A percentile compares a stretch with the other conserved stretches of the same genome.
phyloP scores from a whole-genome alignment of 2,888 invertebrate species.

The Torymus texanus region DNA sequence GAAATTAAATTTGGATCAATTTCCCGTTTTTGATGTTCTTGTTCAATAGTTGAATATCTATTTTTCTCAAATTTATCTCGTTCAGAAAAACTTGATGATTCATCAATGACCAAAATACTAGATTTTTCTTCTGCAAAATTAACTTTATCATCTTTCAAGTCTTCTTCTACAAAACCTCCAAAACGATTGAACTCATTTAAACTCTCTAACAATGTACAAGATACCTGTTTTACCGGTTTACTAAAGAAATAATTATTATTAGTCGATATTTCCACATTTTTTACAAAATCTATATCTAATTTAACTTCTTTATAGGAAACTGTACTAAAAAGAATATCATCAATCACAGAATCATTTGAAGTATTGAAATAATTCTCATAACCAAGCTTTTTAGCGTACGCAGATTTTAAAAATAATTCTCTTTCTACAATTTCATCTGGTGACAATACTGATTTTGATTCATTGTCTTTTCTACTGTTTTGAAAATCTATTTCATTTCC shows the following conservation, averaged over 20 bases:
- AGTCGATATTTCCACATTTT: not conserved
- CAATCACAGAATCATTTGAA: slow-evolving; percentile 52
- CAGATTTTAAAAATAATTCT: slow-evolving; percentile 45
- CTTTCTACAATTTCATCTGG: slow-evolving; percentile 46
- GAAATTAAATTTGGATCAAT: slow-evolving; percentile 27
- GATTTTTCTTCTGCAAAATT: not conserved
- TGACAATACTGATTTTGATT: slow-evolving; percentile 26
- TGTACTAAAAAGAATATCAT: slow-evolving; percentile 50
- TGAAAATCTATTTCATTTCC: slow-evolving; percentile 47
- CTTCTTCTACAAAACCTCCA: slow-evolving; percentile 50
- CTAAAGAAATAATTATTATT: slow-evolving; percentile 5
- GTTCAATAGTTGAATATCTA: not conserved
- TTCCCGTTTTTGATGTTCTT: not conserved
- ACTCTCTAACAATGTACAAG: slow-evolving; percentile 52
- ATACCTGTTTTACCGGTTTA: slow-evolving; percentile 33
- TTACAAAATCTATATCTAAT: slow-evolving; percentile 34
- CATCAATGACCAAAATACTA: not conserved
- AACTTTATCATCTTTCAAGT: slow-evolving; percentile 2
- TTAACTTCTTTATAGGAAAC: slow-evolving; percentile 33
- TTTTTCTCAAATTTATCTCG: slow-evolving; percentile 1
- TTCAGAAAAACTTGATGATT: slow-evolving; percentile 5
- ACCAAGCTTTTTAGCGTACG: slow-evolving; percentile 44
- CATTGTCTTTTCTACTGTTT: slow-evolving; percentile 19
- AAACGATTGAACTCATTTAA: slow-evolving; percentile 53
- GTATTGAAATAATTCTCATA: slow-evolving; percentile 53